Base-by-base conservation (phyloP, 2,888 invertebrate genomes). In the Lasioglossum marginatum region DNA sequence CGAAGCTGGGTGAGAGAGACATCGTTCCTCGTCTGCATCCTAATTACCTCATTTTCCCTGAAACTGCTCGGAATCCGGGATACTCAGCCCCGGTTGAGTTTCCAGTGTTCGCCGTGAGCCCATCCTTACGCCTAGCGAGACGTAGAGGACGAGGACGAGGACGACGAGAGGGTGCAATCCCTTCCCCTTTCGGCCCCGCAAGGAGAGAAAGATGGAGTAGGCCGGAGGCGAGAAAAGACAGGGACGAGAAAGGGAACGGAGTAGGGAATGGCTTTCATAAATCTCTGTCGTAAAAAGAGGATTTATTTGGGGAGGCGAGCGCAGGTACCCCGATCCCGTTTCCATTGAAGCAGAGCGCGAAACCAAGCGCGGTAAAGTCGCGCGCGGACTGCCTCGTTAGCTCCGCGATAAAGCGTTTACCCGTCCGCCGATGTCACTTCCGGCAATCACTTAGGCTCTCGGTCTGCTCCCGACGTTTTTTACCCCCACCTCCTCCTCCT, bases 241-340 rank as follows among this genome's bases (percentile, higher is more conserved):
- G 80, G 83, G 81, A 37, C 77, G 79, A 72, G 81, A 82, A 82
- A 78, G 66, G 66, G 86, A 83, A 72, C 79, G 81, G 43, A 43
- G 86, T 81, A 79, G 81, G 86, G 86, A 86, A 87, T 87, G 83
- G 86, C 94, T 94, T 94, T 94, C 93, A 95, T 94, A 95, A 94
- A 95, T 95, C 95, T 94, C 93, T 92, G 94, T 94, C 94, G 93
- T 94, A 95, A 95, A 95, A 95, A 94, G 93, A 93, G 94, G 94
- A 95, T 95, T 95, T 95, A 95, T 95, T 94, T 91, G 90, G 93
- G 92, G 92, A 89, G 88, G 87, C 81, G 89, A 92, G 70, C 48
- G n/a, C 81, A 88, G 78, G 86, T 87, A 88, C 81, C 90, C 88
- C 88, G 92, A 93, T 92, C 92, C 91, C 90, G 90, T 89, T 92